These are phyloP conservation scores for Petromus typicus DNA, from an alignment of 2,113 vertebrate genomes.

Conservation along the genomic window DNA sequence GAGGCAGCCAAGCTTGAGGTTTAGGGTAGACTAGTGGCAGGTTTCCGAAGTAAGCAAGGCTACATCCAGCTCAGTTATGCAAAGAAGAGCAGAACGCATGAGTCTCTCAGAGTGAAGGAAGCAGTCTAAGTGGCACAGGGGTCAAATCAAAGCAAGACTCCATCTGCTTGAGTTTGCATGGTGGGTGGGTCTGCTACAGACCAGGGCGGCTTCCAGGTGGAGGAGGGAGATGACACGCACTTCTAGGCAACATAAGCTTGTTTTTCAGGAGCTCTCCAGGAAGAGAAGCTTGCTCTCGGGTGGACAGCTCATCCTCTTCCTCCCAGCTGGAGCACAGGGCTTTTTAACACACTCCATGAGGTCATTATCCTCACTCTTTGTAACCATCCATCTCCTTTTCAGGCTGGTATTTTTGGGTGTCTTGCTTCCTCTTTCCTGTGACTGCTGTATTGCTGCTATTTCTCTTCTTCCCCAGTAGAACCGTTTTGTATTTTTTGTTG, in stretches of 20 bases:
- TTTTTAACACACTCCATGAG: not conserved
- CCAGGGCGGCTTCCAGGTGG: not conserved
- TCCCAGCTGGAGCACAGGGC: not conserved
- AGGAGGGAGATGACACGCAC: not conserved
- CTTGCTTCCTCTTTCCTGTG: not conserved
- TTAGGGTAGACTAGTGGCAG: not conserved
- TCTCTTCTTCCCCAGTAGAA: not conserved
- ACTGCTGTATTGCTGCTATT: not conserved
- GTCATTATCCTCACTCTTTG: not conserved
- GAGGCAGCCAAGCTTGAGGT: not conserved
- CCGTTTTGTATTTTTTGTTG: not conserved
- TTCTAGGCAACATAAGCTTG: not conserved
- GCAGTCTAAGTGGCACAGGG: not conserved
- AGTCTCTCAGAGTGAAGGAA: not conserved
- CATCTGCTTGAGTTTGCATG: too few species aligned
- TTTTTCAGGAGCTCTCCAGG: not conserved
- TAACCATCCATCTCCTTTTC: not conserved
- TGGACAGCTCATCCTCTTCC: not conserved
- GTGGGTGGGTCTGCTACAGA: not conserved
- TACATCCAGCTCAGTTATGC: not conserved
- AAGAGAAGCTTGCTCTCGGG: not conserved
- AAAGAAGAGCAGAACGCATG: not conserved
- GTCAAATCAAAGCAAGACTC: not conserved
- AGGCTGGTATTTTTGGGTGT: not conserved
- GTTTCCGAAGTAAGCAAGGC: not conserved